Percentiles rank a stretch among this genome's conserved stretches.
Conservation (phyloP, 2,888 invertebrate genomes). For the Leistus spinibarbis region DNA sequence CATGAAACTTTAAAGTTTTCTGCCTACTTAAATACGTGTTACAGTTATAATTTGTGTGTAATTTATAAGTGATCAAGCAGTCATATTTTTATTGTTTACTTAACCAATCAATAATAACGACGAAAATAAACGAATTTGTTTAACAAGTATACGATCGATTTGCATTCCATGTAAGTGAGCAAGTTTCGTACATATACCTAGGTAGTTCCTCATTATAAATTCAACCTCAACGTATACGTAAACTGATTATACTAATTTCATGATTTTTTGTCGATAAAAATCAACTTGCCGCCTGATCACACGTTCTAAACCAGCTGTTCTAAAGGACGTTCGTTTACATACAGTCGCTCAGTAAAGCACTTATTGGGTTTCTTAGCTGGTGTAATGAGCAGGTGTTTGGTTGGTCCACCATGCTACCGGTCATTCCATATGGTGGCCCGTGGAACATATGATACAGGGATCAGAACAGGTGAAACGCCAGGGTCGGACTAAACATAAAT, state of each 20-base stretch:
- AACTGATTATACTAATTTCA: slow-evolving; percentile 16
- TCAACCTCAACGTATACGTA: slow-evolving; percentile 8
- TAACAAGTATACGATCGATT: neutral
- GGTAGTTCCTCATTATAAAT: slow-evolving; percentile 4
- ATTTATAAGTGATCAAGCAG: neutral
- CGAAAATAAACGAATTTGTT: neutral
- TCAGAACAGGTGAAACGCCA: slow-evolving; percentile 22
- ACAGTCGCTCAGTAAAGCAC: slow-evolving; percentile 16
- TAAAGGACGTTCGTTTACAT: slow-evolving; percentile 44
- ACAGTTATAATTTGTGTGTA: neutral
- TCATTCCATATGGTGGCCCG: slow-evolving; percentile 23
- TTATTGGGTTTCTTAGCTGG: neutral
- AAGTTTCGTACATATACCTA: neutral
- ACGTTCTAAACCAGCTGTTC: slow-evolving; percentile 36
- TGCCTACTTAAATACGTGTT: neutral
- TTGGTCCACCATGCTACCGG: slow-evolving; percentile 16
- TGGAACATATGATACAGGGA: slow-evolving; percentile 13
- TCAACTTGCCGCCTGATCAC: slow-evolving; percentile 25
- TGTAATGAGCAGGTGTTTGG: neutral
- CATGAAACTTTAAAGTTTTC: neutral
- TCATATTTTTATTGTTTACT: neutral
- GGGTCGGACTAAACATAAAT: neutral
- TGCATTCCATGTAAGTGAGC: neutral
- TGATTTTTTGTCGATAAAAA: slow-evolving; percentile 23
- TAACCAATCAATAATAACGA: neutral